Conservation (phyloP, 1,140 invertebrate species). For the Brachionus rubens region DNA sequence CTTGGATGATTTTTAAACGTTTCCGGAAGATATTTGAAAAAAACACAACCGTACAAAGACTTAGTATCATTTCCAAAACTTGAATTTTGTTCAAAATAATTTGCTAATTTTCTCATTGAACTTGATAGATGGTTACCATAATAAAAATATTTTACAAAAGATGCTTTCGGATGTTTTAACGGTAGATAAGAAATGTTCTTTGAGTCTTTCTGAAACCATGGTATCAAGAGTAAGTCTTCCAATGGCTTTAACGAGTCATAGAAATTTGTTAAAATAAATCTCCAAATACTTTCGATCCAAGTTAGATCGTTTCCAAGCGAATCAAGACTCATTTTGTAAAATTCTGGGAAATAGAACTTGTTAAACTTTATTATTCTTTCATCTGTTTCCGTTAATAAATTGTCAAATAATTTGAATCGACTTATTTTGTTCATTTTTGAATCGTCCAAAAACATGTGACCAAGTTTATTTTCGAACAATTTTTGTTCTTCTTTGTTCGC, state of each 20-base stretch:
- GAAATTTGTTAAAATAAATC: neutral
- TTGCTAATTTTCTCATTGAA: neutral
- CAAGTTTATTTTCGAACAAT: conserved; percentile 39
- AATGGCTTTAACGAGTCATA: neutral
- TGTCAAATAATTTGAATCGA: neutral
- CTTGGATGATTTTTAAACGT: neutral
- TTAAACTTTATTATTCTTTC: neutral
- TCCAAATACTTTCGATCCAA: neutral
- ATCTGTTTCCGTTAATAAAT: neutral
- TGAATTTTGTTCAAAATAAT: neutral
- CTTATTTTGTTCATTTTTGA: neutral
- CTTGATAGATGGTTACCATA: neutral
- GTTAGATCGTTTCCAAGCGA: neutral
- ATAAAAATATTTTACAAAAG: neutral
- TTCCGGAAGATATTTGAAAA: neutral
- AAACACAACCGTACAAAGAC: neutral
- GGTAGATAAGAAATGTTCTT: neutral
- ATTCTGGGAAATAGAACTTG: neutral
- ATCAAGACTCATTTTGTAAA: neutral
- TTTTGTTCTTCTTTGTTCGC: conserved; percentile 17
- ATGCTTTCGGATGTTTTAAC: neutral
- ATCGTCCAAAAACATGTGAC: conserved; percentile 43
- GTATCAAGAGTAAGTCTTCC: neutral
- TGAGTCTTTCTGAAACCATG: neutral
- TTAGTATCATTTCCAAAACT: neutral